These are phyloP conservation scores for Eumerus sabulonum DNA, from an alignment of 2,888 invertebrate genomes.

Conservation along the genomic window DNA sequence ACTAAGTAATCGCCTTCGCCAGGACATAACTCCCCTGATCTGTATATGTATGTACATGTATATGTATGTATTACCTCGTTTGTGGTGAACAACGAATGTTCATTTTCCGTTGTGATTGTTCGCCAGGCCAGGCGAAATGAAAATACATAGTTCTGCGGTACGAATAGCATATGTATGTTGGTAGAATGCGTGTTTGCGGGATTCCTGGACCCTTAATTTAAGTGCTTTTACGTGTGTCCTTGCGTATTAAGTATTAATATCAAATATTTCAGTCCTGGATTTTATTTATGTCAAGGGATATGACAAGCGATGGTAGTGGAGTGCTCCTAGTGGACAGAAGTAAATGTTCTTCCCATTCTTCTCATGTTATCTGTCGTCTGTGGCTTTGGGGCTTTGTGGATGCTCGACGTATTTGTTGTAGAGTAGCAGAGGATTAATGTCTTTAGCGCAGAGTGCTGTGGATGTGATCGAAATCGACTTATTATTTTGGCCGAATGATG, in stretches of 20 bases:
- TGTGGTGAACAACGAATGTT: not conserved
- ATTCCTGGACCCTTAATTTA: conserved; percentile 62
- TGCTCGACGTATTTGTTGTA: too few relatives aligned
- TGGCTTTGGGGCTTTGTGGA: conserved; percentile 18
- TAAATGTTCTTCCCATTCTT: conserved; percentile 57
- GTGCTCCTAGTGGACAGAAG: conserved; percentile 10
- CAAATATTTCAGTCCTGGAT: conserved; percentile 34
- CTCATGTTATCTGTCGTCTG: conserved; percentile 57
- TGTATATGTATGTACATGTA: conserved; percentile 4
- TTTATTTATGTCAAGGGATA: conserved; percentile 15
- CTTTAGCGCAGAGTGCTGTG: conserved; percentile 6
- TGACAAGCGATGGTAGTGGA: conserved; percentile 1
- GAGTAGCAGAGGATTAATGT: conserved; percentile 50
- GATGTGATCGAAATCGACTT: conserved; percentile 47
- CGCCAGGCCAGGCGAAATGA: too few relatives aligned
- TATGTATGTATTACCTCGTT: not conserved
- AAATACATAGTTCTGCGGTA: too few relatives aligned
- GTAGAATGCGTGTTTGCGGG: conserved; percentile 37
- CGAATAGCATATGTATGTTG: not conserved
- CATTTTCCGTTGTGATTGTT: not conserved
- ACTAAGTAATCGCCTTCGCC: conserved; percentile 58
- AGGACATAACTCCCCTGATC: conserved; percentile 60
- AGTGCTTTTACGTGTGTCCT: conserved; percentile 68
- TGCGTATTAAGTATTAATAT: conserved; percentile 65
- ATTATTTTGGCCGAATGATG: conserved; percentile 41